These are phyloP conservation scores for Globicephala melas DNA, from an alignment of 2,113 vertebrate genomes.

Conservation along the genomic window DNA sequence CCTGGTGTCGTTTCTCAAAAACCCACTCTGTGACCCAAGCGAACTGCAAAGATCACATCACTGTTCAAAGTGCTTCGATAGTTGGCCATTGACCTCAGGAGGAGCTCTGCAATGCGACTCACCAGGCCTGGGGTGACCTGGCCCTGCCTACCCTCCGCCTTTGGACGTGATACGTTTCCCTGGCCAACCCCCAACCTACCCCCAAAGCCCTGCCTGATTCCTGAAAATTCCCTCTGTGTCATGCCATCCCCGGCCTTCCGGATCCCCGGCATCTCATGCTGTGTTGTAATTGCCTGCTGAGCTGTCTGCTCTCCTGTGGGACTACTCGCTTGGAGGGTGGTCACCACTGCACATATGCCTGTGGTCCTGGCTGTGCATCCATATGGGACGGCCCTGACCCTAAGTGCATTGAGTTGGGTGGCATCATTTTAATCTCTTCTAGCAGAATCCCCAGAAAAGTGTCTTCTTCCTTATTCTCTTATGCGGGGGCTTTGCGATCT, in stretches of 20 bases:
- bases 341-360: background rate
- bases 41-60: too few relatives aligned
- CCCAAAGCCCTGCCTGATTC: background rate
- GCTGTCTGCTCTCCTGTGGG: accelerated
- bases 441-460: background rate
- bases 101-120: accelerated
- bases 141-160: background rate
- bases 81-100: background rate
- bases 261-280: accelerated
- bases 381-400: too few relatives aligned
- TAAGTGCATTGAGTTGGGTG: background rate
- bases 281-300: background rate
- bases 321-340: background rate
- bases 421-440: background rate
- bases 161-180: accelerated
- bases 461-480: background rate
- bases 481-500: background rate
- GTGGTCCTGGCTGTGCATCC: accelerated
- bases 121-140: background rate
- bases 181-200: background rate
- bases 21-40: background rate
- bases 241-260: accelerated
- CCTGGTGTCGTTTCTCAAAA: background rate
- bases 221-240: background rate
- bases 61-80: background rate